Evolutionary conservation across 2,797 vertebrate genomes (phyloP).

Genomic region (Halcyon badia): DNA sequence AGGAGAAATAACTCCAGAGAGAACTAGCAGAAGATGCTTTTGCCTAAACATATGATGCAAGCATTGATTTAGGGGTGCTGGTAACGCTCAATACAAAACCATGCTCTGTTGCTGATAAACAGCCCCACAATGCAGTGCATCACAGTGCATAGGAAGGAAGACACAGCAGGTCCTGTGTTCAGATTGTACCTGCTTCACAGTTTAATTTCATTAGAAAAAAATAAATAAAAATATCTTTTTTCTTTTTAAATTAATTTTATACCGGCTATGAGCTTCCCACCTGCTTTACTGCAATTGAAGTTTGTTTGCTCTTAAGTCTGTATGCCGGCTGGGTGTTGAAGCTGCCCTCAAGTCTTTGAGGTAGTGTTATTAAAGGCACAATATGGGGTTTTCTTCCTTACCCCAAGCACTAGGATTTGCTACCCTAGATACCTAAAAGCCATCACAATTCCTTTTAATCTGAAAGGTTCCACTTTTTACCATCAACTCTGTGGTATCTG

Average conservation of each 20-base stretch:
- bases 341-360: not conserved
- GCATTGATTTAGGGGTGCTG: not conserved
- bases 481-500: not conserved
- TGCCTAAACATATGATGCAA: not conserved
- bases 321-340: not conserved
- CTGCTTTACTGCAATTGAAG: not conserved
- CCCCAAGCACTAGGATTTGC: not conserved
- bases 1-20: not conserved
- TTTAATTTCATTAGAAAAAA: not conserved
- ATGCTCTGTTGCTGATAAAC: not conserved
- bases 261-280: not conserved
- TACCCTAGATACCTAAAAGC: not conserved
- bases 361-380: not conserved
- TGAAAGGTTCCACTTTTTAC: not conserved
- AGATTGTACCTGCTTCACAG: not conserved
- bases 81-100: not conserved
- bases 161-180: not conserved
- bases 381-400: not conserved
- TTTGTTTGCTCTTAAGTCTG: not conserved
- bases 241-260: not conserved
- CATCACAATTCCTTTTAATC: not conserved
- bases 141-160: not conserved
- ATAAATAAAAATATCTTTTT: too few species aligned
- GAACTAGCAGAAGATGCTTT: not conserved
- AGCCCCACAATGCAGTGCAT: not conserved